Evolutionary conservation across 2,113 vertebrate genomes (phyloP).

Genomic region (Nannospalax galili): DNA sequence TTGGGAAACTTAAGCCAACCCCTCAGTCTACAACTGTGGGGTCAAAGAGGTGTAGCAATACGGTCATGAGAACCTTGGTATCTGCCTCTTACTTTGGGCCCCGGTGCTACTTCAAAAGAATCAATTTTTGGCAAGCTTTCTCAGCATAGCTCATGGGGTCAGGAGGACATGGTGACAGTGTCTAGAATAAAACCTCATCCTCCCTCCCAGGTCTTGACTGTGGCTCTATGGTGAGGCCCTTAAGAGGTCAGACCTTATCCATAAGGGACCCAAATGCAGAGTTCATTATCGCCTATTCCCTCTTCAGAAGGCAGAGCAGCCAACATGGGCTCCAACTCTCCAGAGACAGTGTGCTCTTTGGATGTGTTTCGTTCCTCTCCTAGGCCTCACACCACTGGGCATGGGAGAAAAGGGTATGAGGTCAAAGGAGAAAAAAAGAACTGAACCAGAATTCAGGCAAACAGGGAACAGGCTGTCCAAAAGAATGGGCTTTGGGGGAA

Average conservation of each 20-base stretch:
- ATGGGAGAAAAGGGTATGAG: neutral
- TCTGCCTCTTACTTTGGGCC: neutral
- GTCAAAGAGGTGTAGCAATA: neutral
- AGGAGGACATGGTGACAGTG: neutral
- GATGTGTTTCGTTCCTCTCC: neutral
- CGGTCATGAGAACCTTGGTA: neutral
- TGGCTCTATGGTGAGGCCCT: neutral
- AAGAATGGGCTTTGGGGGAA: neutral
- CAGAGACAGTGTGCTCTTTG: slow-evolving; percentile 24
- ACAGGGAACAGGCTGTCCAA: neutral
- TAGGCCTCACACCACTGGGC: neutral
- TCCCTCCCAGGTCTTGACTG: neutral
- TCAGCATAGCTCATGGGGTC: neutral
- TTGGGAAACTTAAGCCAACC: neutral
- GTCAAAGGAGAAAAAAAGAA: neutral
- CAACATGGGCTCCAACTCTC: neutral
- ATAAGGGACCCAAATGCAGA: neutral
- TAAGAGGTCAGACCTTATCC: neutral
- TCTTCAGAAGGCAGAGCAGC: slow-evolving; percentile 41
- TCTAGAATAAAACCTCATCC: neutral
- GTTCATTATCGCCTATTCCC: neutral
- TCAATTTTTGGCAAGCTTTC: slow-evolving; percentile 15
- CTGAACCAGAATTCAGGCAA: neutral
- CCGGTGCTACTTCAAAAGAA: slow-evolving; percentile 4
- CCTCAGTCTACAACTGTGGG: neutral